Evolutionary conservation across 2,113 vertebrate genomes (phyloP).

Genomic region (Pseudorectes ferrugineus): DNA sequence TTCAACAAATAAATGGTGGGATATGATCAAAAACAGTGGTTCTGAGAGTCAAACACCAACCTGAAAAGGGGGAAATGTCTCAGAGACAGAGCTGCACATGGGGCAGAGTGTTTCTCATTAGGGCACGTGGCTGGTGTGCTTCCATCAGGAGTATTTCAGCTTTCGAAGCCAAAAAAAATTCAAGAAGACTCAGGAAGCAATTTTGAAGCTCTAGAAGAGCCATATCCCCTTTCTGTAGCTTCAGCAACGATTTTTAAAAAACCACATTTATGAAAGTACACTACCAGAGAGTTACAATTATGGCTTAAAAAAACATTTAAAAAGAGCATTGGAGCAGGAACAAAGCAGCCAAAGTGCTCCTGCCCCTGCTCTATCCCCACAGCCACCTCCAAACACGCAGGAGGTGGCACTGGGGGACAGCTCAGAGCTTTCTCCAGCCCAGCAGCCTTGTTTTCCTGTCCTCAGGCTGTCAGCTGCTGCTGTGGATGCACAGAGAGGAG

Average conservation of each 20-base stretch:
- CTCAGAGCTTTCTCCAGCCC: background rate
- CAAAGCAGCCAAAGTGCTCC: background rate
- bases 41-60: constrained; percentile 67
- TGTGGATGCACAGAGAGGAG: background rate
- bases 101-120: constrained; percentile 54
- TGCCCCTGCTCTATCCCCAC: background rate
- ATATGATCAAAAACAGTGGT: constrained; percentile 68
- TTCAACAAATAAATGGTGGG: constrained; percentile 67
- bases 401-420: background rate
- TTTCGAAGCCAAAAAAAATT: background rate
- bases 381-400: background rate
- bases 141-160: background rate
- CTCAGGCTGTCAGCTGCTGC: background rate
- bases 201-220: constrained; percentile 17
- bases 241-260: background rate
- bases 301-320: background rate
- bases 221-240: background rate
- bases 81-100: background rate
- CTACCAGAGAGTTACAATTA: background rate
- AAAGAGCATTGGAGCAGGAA: background rate
- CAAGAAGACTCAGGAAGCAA: constrained; percentile 12
- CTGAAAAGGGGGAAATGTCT: constrained; percentile 27
- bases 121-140: background rate
- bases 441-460: background rate
- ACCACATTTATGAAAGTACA: background rate